phyloP scores from a whole-genome alignment of 2,797 vertebrate genomes.

The Craterocephalus amniculus region DNA sequence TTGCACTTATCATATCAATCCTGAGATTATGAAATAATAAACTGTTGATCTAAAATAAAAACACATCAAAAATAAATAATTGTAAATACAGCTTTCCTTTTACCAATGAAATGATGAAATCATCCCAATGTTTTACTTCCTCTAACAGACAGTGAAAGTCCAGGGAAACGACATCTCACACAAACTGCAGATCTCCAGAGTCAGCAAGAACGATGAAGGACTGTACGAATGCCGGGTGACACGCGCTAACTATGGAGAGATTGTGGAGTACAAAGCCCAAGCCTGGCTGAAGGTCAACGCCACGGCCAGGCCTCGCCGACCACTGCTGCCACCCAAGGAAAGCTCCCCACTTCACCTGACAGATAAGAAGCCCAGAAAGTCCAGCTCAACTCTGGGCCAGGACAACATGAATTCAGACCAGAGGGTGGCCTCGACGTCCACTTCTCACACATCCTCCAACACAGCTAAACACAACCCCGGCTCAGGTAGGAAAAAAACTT shows the following conservation, averaged over 20 bases:
- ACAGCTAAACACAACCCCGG: slow-evolving; percentile 90
- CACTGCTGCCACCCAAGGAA: slow-evolving; percentile 84
- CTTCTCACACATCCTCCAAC: slow-evolving; percentile 89
- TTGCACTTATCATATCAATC: no score
- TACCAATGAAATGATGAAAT: no score
- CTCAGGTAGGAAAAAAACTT: slow-evolving; percentile 86
- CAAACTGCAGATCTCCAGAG: slow-evolving; percentile 95
- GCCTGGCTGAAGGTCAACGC: slow-evolving; percentile 91
- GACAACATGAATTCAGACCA: slow-evolving; percentile 88
- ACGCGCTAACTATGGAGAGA: slow-evolving; percentile 92
- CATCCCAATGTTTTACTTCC: slow-evolving; percentile 23
- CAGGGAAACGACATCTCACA: slow-evolving; percentile 98
- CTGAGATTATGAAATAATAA: no score
- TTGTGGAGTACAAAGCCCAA: slow-evolving; percentile 94
- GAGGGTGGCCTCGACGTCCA: slow-evolving; percentile 86
- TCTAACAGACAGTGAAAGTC: slow-evolving; percentile 94
- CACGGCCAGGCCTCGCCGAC: slow-evolving; percentile 87
- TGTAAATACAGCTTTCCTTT: no score
- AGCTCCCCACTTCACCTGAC: slow-evolving; percentile 93
- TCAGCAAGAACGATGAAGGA: slow-evolving; percentile 92
- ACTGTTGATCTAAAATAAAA: no score
- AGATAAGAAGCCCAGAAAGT: slow-evolving; percentile 91
- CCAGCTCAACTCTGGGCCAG: slow-evolving; percentile 81
- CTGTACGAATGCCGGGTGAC: slow-evolving; percentile 95
- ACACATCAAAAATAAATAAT: no score